Base-by-base conservation (phyloP, 2,797 vertebrate species). In the Neosalanx taihuensis region DNA sequence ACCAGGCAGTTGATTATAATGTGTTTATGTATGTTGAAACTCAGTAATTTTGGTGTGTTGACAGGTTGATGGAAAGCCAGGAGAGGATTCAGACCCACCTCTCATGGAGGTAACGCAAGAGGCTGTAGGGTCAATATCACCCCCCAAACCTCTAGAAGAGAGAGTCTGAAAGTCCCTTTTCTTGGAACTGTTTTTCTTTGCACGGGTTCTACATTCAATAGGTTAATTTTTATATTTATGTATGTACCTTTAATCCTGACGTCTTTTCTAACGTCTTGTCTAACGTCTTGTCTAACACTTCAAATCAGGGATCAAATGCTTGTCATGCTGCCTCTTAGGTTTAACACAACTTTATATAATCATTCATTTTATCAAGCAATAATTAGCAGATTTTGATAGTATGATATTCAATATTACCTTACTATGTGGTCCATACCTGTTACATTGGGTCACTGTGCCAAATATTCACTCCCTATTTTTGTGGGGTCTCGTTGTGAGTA, bases 21-120 rank as follows among this genome's bases (percentile, higher is more conserved):
- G 33, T 65, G 46, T 41, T 23, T 51, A 4, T 37, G 7, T 49
- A 9, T 59, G 17, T 29, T 71, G 61, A 23, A 6, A 68, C 35
- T 53, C 10, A 49, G 30, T 57, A 12, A 0, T 61, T 26, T n/a
- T 62, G 13, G 9, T 62, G 17, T 56, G 7, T 64, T 71, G 51
- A 71, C 81, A 90, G 89, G 79, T 80, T 35, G 73, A 83, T 2
- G 37, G 5, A 2, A 71, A 37, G 4, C 69, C 72, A 4, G 1
- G 74, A 51, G 79, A 72, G 49, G 13, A n/a, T 0, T 73, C 75
- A 49, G 84, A 83, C 46, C 26, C 64, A 75, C 73, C 49, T 4
- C 5, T 60, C 46, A 61, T 30, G 0, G 81, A 88, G 5, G 18
- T 56, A 10, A 29, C 56, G 5, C 76, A 77, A 66, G 74, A 86